These are phyloP conservation scores for Drosophila crucigera DNA, from an alignment of 2,888 invertebrate genomes.

Conservation along the genomic window DNA sequence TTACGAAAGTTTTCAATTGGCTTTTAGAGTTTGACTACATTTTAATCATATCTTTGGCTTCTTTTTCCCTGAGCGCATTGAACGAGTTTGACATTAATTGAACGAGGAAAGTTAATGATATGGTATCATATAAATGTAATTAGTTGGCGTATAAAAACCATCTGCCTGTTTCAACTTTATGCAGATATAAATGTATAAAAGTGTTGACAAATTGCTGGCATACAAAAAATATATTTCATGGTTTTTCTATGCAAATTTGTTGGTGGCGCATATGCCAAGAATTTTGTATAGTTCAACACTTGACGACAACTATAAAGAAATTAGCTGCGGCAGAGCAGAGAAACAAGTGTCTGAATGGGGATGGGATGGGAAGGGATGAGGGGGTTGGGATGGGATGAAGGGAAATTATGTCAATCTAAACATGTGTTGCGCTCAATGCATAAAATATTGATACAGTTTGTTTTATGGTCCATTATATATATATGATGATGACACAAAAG, in stretches of 20 bases:
- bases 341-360: conserved; percentile 48
- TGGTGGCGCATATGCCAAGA: conserved; percentile 71
- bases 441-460: conserved; percentile 84
- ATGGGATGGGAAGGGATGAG: conserved; percentile 6
- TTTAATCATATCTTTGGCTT: background rate
- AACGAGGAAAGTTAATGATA: conserved; percentile 3
- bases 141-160: conserved; percentile 73
- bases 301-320: conserved; percentile 65
- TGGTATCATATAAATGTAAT: conserved; percentile 73
- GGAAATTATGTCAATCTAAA: conserved; percentile 83
- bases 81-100: conserved; percentile 27
- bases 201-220: conserved; percentile 59
- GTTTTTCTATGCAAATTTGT: conserved; percentile 74
- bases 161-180: conserved; percentile 53
- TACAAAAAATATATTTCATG: conserved; percentile 57
- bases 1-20: background rate
- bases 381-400: conserved; percentile 42
- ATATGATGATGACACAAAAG: conserved; percentile 75
- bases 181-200: conserved; percentile 3
- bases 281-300: conserved; percentile 41
- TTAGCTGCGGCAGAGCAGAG: conserved; percentile 62
- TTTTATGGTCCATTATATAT: conserved; percentile 84
- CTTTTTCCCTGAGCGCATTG: background rate
- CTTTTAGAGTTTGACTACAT: background rate
- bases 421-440: conserved; percentile 82